Evolutionary conservation across 2,797 vertebrate genomes (phyloP).

Genomic region (Scyliorhinus canicula): DNA sequence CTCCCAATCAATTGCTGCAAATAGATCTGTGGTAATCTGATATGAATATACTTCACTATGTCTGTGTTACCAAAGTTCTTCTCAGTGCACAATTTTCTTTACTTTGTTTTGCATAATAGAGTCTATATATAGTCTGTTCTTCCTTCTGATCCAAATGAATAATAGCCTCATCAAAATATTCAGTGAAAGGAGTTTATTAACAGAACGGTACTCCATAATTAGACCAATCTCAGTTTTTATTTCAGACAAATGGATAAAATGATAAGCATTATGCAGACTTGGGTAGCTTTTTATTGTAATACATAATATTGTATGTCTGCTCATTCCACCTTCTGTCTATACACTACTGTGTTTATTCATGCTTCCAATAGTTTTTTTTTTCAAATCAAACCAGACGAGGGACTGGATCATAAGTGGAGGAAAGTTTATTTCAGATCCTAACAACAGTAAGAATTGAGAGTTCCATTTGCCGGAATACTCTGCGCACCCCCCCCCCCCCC

Average conservation of each 20-base stretch:
- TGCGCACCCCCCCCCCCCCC: too few relatives aligned
- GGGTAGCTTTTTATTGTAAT: not conserved
- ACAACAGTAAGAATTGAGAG: not conserved
- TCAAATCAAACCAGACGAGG: not conserved
- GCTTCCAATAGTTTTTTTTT: not conserved
- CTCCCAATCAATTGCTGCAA: not conserved
- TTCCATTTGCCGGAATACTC: not conserved
- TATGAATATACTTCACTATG: not conserved
- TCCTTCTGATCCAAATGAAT: not conserved
- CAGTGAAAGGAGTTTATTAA: constrained; percentile 26
- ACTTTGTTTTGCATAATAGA: not conserved
- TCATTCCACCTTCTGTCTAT: not conserved
- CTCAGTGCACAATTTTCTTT: not conserved
- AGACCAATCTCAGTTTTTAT: not conserved
- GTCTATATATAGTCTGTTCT: not conserved
- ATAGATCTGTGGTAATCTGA: not conserved
- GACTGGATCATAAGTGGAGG: not conserved
- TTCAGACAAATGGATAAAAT: not conserved
- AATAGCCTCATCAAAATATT: constrained; percentile 30
- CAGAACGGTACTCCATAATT: not conserved
- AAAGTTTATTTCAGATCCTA: not conserved
- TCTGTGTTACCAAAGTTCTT: not conserved
- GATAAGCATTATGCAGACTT: not conserved
- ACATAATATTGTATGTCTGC: not conserved
- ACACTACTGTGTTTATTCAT: constrained; percentile 14